Evolutionary conservation across 1,140 invertebrate species (phyloP).

Genomic region (Dolichoris vasculosae): DNA sequence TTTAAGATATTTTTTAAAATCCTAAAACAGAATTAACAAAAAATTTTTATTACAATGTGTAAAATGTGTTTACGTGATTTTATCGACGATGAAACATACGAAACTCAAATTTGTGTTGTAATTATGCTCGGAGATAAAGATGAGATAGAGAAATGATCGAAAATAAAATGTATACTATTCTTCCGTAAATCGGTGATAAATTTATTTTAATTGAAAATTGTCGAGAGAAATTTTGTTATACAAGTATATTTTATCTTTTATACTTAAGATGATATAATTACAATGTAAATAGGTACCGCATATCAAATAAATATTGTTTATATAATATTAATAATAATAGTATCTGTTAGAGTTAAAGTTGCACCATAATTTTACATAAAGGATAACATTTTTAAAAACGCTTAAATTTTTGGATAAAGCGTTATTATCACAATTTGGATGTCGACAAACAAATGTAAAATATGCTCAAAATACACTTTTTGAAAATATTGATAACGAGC

Average conservation of each 20-base stretch:
- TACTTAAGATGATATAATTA: neutral
- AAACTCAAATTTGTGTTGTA: neutral
- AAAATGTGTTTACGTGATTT: neutral
- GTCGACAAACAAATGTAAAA: neutral
- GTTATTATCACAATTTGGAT: no score
- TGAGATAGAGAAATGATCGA: neutral
- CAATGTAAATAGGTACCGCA: neutral
- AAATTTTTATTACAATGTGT: no score
- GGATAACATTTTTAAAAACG: no score
- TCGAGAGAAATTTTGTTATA: constrained; percentile 19
- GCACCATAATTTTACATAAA: no score
- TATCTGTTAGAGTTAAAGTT: no score
- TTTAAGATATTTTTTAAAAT: no score
- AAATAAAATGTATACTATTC: constrained; percentile 5
- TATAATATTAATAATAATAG: no score
- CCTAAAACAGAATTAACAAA: no score
- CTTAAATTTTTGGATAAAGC: no score
- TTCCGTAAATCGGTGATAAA: neutral
- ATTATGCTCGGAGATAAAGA: neutral
- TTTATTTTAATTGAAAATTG: neutral
- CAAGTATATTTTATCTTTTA: neutral
- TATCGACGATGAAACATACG: neutral
- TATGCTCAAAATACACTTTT: neutral
- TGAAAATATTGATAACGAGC: neutral
- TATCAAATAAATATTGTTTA: neutral